Evolutionary conservation across 2,888 invertebrate species (phyloP), one percentile per base, ranked within the genome.

Genomic region (Neoscelio sp.): DNA sequence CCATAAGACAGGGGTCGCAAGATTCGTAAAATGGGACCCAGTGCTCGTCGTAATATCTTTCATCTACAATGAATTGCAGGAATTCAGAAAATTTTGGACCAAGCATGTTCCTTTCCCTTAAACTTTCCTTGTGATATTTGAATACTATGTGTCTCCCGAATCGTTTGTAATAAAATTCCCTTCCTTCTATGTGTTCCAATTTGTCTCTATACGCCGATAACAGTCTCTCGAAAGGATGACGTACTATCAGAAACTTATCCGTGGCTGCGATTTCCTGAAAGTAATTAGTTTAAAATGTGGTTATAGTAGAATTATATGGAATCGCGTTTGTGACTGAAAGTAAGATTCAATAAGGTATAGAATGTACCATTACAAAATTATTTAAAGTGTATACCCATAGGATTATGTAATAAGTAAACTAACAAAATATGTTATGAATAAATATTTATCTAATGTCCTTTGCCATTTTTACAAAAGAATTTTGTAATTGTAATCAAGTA

Each of bases 151-250:
- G 86, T 5, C 86, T 83, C 23, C 89, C 88, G 68, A 86, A 90
- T 60, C 84, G 83, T 79, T 82, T 84, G 52, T 89, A 88, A 68
- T 90, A 90, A 75, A 89, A 90, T 73, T 88, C 85, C 64, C 86
- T 83, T 15, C 85, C 85, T 68, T 84, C 81, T 52, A 86, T 85
- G 28, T 86, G 80, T 52, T 89, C 90, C 74, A 93, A 90, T 85
- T 93, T 92, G 81, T 92, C 92, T 71, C 91, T 87, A 75, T 91
- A 93, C 0, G 92, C 92, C 10, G 92, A 92, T 23, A 93, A 83
- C 5, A 92, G 82, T 38, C 92, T 87, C 82, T 92, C 92, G 58
- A 92, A 90, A 1, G 93, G 92, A 83, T 92, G 91, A 8, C 92
- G 85, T 0, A 92, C 92, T 60, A 93, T 91, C 15, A 92, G 44